phyloP scores from a whole-genome alignment of 2,797 vertebrate genomes.

The Manis javanica region DNA sequence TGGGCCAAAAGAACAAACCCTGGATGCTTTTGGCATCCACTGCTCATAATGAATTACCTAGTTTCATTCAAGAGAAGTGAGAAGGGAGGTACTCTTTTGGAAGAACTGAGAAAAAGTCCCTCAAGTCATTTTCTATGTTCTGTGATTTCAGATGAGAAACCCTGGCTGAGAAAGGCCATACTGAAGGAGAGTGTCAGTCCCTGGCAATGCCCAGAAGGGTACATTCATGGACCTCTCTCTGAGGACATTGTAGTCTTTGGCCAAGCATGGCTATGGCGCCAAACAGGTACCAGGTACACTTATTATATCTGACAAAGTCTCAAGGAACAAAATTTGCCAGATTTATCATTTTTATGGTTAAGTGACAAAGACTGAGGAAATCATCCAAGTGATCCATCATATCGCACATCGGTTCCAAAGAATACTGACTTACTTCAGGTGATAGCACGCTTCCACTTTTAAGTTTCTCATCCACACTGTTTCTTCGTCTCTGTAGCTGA shows the following conservation, averaged over 20 bases:
- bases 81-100: not conserved
- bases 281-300: not conserved
- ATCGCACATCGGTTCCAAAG: constrained; percentile 76
- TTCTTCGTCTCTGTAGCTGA: constrained; percentile 87
- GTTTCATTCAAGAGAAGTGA: not conserved
- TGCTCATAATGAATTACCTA: not conserved
- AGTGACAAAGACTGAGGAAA: not conserved
- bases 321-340: constrained; percentile 51
- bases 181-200: not conserved
- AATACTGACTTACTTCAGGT: constrained; percentile 88
- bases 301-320: constrained; percentile 52
- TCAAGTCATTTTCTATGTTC: not conserved
- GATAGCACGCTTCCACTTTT: constrained; percentile 89
- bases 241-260: not conserved
- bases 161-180: not conserved
- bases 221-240: not conserved
- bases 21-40: not conserved
- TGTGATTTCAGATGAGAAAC: constrained; percentile 1
- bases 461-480: constrained; percentile 89
- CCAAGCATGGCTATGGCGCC: not conserved
- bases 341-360: constrained; percentile 64
- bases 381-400: constrained; percentile 38
- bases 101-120: not conserved
- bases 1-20: not conserved
- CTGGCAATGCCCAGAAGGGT: not conserved